Evolutionary conservation across 2,113 vertebrate species (phyloP).

Genomic region (Xenopus borealis): DNA sequence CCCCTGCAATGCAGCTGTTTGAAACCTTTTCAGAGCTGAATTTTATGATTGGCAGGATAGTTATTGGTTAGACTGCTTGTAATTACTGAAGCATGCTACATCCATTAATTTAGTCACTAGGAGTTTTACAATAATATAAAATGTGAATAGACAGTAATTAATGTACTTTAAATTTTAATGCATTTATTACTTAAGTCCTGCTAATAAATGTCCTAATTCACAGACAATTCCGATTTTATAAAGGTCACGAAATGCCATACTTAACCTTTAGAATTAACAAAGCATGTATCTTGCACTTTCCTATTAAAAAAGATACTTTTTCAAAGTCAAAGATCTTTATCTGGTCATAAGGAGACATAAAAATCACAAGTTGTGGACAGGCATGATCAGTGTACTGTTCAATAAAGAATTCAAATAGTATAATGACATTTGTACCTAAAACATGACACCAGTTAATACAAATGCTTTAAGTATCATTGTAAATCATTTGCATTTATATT

Average conservation of each 20-base stretch:
- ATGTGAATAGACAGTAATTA: slow-evolving; percentile 46
- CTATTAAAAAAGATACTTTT: slow-evolving; percentile 24
- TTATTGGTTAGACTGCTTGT: slow-evolving; percentile 30
- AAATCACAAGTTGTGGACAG: neutral
- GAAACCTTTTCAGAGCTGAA: slow-evolving; percentile 2
- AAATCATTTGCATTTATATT: no score
- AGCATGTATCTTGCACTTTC: slow-evolving; percentile 31
- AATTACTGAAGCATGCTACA: slow-evolving; percentile 36
- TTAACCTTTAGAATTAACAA: slow-evolving; percentile 45
- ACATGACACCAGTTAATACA: no score
- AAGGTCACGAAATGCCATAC: slow-evolving; percentile 43
- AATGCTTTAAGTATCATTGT: no score
- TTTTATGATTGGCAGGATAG: slow-evolving; percentile 35
- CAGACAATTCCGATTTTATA: slow-evolving; percentile 35
- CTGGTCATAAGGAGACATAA: slow-evolving; percentile 15
- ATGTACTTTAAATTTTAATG: slow-evolving; percentile 43
- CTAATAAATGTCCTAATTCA: slow-evolving; percentile 40
- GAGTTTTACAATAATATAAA: slow-evolving; percentile 45
- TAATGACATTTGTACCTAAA: no score
- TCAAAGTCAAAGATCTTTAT: slow-evolving; percentile 41
- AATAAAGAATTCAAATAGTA: no score
- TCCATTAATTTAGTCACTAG: slow-evolving; percentile 43
- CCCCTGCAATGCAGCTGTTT: slow-evolving; percentile 1
- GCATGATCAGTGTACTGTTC: no score
- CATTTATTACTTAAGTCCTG: slow-evolving; percentile 39